Base-by-base conservation (phyloP, 2,113 vertebrate species). In the Neofelis nebulosa region DNA sequence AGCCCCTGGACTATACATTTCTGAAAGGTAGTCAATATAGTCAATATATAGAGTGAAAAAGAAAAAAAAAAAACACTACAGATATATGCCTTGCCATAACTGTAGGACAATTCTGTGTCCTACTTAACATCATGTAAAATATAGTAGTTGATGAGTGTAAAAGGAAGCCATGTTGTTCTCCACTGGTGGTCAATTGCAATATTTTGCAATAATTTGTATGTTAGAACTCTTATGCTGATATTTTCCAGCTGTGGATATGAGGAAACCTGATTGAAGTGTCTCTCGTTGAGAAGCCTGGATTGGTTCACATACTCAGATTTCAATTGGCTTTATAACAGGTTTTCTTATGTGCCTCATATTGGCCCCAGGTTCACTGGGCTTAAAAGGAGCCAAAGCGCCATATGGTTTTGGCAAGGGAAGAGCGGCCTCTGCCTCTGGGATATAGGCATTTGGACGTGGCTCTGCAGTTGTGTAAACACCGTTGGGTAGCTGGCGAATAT, bases 331-430 rank as follows among this genome's bases (percentile, higher is more conserved):
- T 81, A 98, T 61, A 27, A 95, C 57, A 6, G 99, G 99, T 94
- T 99, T 99, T 97, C 99, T 99, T 93, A 99, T 98, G 92, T 99
- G 99, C 84, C 99, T 99, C 86, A 98, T 99, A 68, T 98, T 99
- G 55, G 98, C 97, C 12, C 99, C 98, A 1, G 98, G 98, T 61
- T 99, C 98, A 0, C 93, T 98, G 15, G 99, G 99, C 73, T 99
- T 99, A 98, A 99, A 99, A 4, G 99, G 99, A 97, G 99, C 98
- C 95, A 98, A 94, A 23, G 99, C 98, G 0, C 99, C 98, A 0
- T 99, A 99, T 0, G 99, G 99, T 96, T 97, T 99, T 0, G 99
- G 99, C 87, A 99, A n/a, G 1, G 99, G 99, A 41, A 99, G 99
- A 0, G 38, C 38, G 76, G 95, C 98, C 0, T 98, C 98, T 11